Base-by-base conservation (phyloP, 2,797 vertebrate genomes). In the Simalia tracyae region DNA sequence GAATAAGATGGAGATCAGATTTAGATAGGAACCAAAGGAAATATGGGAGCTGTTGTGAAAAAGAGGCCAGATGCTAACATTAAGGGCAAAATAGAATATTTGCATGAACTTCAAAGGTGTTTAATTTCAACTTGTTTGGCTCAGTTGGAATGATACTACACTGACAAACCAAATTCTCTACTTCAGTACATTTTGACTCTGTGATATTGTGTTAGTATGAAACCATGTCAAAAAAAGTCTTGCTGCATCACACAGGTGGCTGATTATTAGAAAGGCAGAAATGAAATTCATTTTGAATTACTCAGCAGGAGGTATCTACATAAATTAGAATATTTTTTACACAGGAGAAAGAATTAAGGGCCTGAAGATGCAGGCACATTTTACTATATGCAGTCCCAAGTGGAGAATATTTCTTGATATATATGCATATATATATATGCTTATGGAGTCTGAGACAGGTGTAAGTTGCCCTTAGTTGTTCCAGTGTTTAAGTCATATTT, bases 191-290 rank as follows among this genome's bases (percentile, higher is more conserved):
- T 89, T 89, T 87, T 86, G 88, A 89, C n/a, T 94, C 64, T 60
- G 46, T 15, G 89, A 54, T 92, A 94, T 92, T 93, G 24, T 86
- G 11, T 15, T 85, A 92, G 93, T 92, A 93, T 22, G 89, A 92
- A 95, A 94, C 86, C 22, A 90, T 91, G 64, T 92, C 60, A 91
- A 66, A 42, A 42, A 91, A 94, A 93, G 59, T 88, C 86, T 92
- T 28, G 15, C 36, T 89, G 91, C 76, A 54, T 92, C 86, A 85
- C 60, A 88, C 76, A 91, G 57, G 86, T 92, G 85, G 91, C 42
- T 94, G 86, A 86, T 92, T 94, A 93, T 84, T 89, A 92, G 87
- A 94, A 91, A 94, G 60, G 60, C 36, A 63, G 68, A 88, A 94
- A 89, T 17, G 4, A 90, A 61, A 84, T 84, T 50, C 86, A 88